Base-by-base conservation (phyloP, 2,888 invertebrate species). In the Oegoconia quadripuncta region DNA sequence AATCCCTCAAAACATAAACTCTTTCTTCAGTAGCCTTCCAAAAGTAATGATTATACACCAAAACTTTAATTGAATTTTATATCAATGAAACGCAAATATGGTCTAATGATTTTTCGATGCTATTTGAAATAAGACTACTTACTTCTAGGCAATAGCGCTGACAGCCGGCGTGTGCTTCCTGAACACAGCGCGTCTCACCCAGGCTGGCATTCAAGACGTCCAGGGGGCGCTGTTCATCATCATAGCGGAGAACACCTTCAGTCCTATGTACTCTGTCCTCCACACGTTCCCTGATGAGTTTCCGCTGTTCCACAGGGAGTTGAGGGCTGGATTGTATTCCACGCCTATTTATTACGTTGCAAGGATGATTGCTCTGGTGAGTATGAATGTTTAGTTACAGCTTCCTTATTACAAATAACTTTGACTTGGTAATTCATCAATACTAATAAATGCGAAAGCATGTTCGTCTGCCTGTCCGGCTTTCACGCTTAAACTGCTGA, bases 161-260 rank as follows among this genome's bases (percentile, higher is more conserved):
- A 90, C 96, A 50, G 92, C 96, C 0, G 97, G 97, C 0, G 74
- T 96, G 14, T 95, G 97, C 59, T 98, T 95, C 75, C 88, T 93
- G 13, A 95, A 95, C 34, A 92, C 94, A 1, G 89, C 91, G 4
- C 80, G 89, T 0, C 79, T 91, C 1, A 93, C 93, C 30, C 97
- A 96, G 74, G 84, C 90, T 32, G 97, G 96, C 0, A 92, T 98
- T 14, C 95, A 96, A 65, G 94, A 96, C 15, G 92, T 96, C 1
- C 95, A 97, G 69, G 97, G 97, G 3, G 93, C 93, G 0, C 79
- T 97, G 4, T 97, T 97, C 74, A 92, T 96, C 51, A 90, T 97
- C 74, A 94, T 96, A 28, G 92, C 95, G 0, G 97, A 97, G 86
- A 95, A 96, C 64, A 95, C 96, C 0, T 97, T 97, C 77, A 92